Base-by-base conservation (phyloP, 2,113 vertebrate genomes). In the Myiagra hebetior region DNA sequence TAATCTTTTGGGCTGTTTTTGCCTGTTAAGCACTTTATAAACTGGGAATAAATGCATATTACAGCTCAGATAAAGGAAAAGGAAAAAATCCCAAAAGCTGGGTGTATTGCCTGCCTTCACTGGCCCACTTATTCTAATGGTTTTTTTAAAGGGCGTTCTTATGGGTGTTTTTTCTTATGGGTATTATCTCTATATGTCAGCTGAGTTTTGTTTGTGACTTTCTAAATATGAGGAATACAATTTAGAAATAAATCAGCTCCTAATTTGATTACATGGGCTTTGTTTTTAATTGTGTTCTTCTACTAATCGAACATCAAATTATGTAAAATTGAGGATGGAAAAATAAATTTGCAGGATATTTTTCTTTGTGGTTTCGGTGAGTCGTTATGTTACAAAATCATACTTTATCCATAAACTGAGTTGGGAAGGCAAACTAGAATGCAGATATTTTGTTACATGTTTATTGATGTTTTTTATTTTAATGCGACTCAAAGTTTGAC, bases 261-360 rank as follows among this genome's bases (percentile, higher is more conserved):
- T 87, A 89, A 91, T 77, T 67, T 41, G 64, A 89, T 81, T 87
- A 92, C 52, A 28, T 39, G 22, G 37, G 26, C 68, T 64, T 84
- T 93, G 41, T 50, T 93, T 96, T 84, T 84, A 82, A 89, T 94
- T 93, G 49, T 11, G 46, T 68, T 18, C 79, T 41, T 84, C 65
- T 73, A 15, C 39, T 93, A 73, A 91, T 80, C 2, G 1, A 92
- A 59, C 23, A 41, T 27, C 39, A 72, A 47, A 53, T 56, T 28
- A 44, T 42, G 15, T 56, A 37, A 90, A 78, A 72, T 62, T 56
- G 44, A 52, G 20, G 49, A 46, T 33, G 44, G 76, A 84, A 91
- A 72, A 78, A 49, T 39, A 64, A 46, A 68, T 23, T n/a, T 12
- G 2, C 30, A 84, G 30, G 63, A 11, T 87, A 26, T 70, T 89